Base-by-base conservation (phyloP, 1,140 invertebrate genomes). In the Drosophila truncata region DNA sequence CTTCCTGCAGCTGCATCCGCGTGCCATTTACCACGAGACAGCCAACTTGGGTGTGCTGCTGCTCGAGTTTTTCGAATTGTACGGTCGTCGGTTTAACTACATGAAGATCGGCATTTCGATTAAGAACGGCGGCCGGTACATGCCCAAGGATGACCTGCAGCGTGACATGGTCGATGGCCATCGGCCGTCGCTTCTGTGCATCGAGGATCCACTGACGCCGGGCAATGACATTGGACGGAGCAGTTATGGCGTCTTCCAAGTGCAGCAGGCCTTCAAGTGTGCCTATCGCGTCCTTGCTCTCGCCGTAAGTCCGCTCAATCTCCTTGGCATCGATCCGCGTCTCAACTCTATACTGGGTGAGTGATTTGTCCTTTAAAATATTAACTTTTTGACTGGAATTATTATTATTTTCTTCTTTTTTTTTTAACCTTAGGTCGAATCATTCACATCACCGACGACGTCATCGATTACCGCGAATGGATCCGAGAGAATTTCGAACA, bases 41-140 rank as follows among this genome's bases (percentile, higher is more conserved):
- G 94, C 95, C 47, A 99, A 99, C 94, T 94, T 99, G 35, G 99
- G 98, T 66, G 97, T 99, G 60, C 94, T 99, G 72, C 94, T 99
- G 65, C 97, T 99, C 66, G 98, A 99, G 94, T 99, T 99, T 95
- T 98, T 99, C 93, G 98, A 99, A 94, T 94, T 99, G 31, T 99
- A 99, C 93, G 99, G 99, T 25, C 94, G 97, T 65, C 97, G 98
- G 92, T 99, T 99, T 93, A 99, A 99, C 93, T 98, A 99, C 92
- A 95, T 98, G 77, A 97, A 97, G 91, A 98, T 98, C 78, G 99
- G 97, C 6, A 99, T 99, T 87, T 94, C 98, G 52, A 96, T 99
- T 62, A 98, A 98, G 93, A 97, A 98, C 92, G 98, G 98, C 42
- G 98, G 98, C 52, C 95, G 96, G 66, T 99, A 99, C 93, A 96